Evolutionary conservation across 2,113 vertebrate species (phyloP), one percentile per base, ranked within the genome.

Genomic region (Caretta caretta): DNA sequence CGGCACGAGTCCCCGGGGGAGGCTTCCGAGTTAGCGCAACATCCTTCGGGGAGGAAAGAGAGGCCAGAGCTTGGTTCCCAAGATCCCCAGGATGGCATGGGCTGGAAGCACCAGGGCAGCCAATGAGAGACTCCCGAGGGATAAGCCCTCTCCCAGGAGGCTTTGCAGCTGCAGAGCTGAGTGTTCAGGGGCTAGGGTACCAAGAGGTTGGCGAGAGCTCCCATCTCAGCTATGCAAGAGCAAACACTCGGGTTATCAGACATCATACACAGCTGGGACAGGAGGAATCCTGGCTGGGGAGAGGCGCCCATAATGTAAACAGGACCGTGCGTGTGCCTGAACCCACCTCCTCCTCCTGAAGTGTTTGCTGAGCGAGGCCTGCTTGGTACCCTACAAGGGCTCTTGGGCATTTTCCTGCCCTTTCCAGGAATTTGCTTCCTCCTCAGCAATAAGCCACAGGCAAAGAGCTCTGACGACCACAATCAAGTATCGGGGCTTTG

Each of bases 291-390:
- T 53, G 80, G 48, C 29, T 10, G 0, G 0, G 78, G 94, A 92
- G 93, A 31, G 93, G 90, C 82, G 42, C 25, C 19, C 0, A 1
- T 0, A 1, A 19, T 1, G 88, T 3, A 9, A 91, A 46, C 87
- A 19, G 54, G 83, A 56, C 29, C 13, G 76, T 0, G 5, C 8
- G 4, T 65, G 81, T 79, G n/a, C 22, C 78, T 1, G 1, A 50
- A 24, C 2, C 6, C 1, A n/a, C 24, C 4, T 29, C 48, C 10
- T 10, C 48, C 10, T 10, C 51, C 1, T 1, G 25, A 57, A 10
- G 1, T 1, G 0, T 20, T 76, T 3, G 0, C 35, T 1, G 56
- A 2, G 46, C 20, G 27, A 57, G 56, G 25, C 31, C 38, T 19
- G 3, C 2, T 1, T 54, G 31, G 57, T 50, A 31, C 57, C 53